Evolutionary conservation across 2,113 vertebrate genomes (phyloP).

Genomic region (Laticauda colubrina): DNA sequence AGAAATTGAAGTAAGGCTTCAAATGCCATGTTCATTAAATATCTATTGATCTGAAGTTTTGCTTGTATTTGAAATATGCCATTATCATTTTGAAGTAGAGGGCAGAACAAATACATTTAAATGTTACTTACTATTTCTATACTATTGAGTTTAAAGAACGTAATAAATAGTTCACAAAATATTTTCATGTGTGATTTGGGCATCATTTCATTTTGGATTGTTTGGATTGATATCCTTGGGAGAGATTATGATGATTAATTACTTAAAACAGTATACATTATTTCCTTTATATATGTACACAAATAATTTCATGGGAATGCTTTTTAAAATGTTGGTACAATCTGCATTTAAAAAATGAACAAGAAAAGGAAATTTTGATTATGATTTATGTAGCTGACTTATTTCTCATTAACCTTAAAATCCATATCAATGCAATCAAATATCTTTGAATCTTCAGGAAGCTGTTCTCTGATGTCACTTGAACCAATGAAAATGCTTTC

Average conservation of each 20-base stretch:
- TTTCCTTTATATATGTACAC: background rate
- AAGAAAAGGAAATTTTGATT: background rate
- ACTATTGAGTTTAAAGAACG: background rate
- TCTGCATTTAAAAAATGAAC: background rate
- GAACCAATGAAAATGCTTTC: slow-evolving; percentile 82
- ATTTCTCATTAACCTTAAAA: slow-evolving; percentile 74
- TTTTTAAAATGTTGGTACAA: background rate
- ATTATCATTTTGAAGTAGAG: background rate
- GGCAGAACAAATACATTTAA: background rate
- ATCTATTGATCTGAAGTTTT: background rate
- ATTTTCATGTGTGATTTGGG: background rate
- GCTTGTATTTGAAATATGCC: background rate
- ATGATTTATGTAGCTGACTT: background rate
- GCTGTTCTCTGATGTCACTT: slow-evolving; percentile 76
- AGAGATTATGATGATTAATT: background rate
- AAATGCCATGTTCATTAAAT: background rate
- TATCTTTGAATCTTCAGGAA: slow-evolving; percentile 64
- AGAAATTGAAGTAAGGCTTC: background rate
- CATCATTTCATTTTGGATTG: background rate
- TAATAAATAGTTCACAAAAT: background rate
- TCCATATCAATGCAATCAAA: slow-evolving; percentile 73
- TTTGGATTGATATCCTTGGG: background rate
- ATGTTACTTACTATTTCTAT: background rate
- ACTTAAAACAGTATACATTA: background rate
- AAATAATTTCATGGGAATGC: background rate